phyloP scores from a whole-genome alignment of 2,888 invertebrate species.

The Steromphala cineraria region DNA sequence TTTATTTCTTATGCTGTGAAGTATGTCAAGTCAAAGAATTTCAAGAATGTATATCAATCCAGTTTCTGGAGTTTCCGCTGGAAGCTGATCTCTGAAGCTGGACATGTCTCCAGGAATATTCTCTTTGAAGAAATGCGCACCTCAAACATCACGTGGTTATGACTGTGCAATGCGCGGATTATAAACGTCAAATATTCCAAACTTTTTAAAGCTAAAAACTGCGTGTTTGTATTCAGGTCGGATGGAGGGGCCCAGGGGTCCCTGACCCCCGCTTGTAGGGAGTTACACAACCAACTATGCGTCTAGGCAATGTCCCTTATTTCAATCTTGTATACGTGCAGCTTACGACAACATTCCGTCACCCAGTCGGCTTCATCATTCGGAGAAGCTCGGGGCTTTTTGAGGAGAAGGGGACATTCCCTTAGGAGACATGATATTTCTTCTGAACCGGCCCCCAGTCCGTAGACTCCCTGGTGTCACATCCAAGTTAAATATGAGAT shows the following conservation, averaged over 20 bases:
- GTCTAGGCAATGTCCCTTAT: background rate
- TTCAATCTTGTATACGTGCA: background rate
- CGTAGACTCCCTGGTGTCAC: background rate
- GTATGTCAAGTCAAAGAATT: too few species aligned
- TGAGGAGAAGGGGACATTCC: background rate
- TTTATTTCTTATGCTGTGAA: too few species aligned
- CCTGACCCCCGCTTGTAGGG: background rate
- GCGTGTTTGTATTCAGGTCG: background rate
- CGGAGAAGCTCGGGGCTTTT: background rate
- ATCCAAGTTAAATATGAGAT: slow-evolving; percentile 2
- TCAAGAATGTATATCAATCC: too few species aligned
- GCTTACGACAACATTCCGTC: background rate
- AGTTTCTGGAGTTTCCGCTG: too few species aligned
- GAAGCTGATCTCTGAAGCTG: too few species aligned
- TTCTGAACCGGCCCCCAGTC: background rate
- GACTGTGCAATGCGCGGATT: background rate
- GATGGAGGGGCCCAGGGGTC: background rate
- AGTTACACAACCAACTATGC: background rate
- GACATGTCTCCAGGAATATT: too few species aligned
- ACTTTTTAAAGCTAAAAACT: background rate
- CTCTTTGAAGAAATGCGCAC: too few species aligned
- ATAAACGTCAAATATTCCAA: background rate
- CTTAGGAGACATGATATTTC: background rate
- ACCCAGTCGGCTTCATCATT: background rate
- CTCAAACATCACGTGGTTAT: background rate